Conservation (phyloP, 2,113 vertebrate species). For the Climacteris rufus region DNA sequence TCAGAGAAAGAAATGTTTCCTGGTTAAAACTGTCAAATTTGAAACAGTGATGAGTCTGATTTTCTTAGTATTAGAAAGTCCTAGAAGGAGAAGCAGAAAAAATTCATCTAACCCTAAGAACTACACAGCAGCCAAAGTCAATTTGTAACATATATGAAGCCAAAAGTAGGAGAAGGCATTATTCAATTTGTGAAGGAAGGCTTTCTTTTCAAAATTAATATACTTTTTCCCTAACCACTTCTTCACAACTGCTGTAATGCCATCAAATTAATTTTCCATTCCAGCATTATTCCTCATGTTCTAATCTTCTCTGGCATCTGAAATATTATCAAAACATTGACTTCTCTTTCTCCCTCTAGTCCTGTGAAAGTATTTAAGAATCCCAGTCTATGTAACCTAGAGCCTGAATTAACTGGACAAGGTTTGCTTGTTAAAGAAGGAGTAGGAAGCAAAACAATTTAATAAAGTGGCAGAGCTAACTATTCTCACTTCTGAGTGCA, state of each 20-base stretch:
- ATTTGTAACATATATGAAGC: not conserved
- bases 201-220: not conserved
- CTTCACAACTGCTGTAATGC: not conserved
- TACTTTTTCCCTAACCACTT: not conserved
- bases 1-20: not conserved
- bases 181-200: not conserved
- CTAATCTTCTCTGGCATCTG: slow-evolving; percentile 6
- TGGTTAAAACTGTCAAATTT: not conserved
- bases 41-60: not conserved
- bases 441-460: not conserved
- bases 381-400: not conserved
- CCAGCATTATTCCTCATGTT: not conserved
- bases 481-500: not conserved
- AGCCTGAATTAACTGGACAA: not conserved
- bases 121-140: not conserved
- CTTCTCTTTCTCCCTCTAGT: not conserved
- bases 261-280: slow-evolving; percentile 33
- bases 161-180: not conserved
- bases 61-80: not conserved
- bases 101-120: not conserved
- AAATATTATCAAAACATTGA: not conserved
- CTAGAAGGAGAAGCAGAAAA: not conserved
- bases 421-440: not conserved
- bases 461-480: not conserved
- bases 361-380: not conserved